Conservation (phyloP, 1,140 invertebrate species). For the Drosophila bifasciata region DNA sequence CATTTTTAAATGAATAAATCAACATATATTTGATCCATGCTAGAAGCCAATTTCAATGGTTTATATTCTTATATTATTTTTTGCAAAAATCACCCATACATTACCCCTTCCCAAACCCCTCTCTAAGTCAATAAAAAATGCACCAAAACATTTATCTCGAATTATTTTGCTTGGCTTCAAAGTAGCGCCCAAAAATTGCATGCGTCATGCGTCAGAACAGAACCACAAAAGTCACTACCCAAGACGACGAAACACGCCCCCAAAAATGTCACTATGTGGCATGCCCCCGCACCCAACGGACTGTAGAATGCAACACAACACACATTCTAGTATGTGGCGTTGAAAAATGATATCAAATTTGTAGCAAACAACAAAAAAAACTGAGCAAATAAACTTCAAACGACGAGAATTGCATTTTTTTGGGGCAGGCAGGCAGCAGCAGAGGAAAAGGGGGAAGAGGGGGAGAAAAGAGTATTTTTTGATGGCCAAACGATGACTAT, state of each 20-base stretch:
- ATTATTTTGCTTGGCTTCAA: constrained; percentile 8
- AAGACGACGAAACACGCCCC: constrained; percentile 26
- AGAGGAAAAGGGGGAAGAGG: constrained; percentile 3
- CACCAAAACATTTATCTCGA: background rate
- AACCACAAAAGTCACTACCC: constrained; percentile 53
- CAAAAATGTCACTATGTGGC: constrained; percentile 24
- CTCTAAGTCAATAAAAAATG: background rate
- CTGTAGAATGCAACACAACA: constrained; percentile 26
- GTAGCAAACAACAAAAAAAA: constrained; percentile 41
- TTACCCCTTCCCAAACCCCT: no score
- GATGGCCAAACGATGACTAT: constrained; percentile 56
- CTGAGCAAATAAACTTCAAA: constrained; percentile 53
- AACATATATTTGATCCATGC: no score
- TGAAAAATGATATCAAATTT: constrained; percentile 65
- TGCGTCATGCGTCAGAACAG: constrained; percentile 52
- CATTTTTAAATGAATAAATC: no score
- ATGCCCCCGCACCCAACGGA: constrained; percentile 25
- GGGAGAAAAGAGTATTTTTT: constrained; percentile 56
- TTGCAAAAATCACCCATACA: no score
- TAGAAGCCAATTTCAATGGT: no score
- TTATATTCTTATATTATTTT: no score
- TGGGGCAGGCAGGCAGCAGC: constrained; percentile 42
- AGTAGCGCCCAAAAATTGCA: constrained; percentile 42
- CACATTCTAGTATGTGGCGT: constrained; percentile 41
- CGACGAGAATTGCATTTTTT: constrained; percentile 35